These are phyloP conservation scores for Gallinago solitaria DNA, from an alignment of 2,797 vertebrate genomes.

Conservation along the genomic window DNA sequence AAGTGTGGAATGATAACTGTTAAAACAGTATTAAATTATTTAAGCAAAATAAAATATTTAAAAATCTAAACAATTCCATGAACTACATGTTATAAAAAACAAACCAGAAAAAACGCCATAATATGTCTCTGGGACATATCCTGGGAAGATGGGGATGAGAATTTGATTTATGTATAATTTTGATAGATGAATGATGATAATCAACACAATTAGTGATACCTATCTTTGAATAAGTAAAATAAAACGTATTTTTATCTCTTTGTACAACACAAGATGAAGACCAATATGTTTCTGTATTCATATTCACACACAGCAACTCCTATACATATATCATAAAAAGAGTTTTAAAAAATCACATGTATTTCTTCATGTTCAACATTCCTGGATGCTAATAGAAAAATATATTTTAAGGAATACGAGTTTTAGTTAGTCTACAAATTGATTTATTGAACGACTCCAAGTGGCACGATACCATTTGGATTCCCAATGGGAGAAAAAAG, in stretches of 20 bases:
- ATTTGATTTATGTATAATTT: neutral
- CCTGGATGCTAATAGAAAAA: neutral
- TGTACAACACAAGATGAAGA: neutral
- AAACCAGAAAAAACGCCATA: neutral
- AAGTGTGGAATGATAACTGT: neutral
- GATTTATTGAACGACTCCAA: neutral
- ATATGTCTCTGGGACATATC: neutral
- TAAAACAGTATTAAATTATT: slow-evolving; percentile 6
- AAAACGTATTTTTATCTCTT: neutral
- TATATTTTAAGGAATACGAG: neutral
- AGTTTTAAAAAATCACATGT: neutral
- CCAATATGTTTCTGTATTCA: neutral
- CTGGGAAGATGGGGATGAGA: neutral
- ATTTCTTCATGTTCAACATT: neutral
- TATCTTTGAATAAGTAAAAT: neutral
- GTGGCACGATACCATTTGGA: neutral
- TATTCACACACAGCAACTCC: neutral
- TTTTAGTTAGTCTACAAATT: neutral
- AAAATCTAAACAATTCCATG: neutral
- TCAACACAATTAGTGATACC: neutral
- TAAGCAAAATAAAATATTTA: neutral
- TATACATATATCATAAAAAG: neutral
- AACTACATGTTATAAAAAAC: neutral
- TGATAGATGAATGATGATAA: neutral
- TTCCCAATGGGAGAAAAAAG: neutral